Evolutionary conservation across 2,888 invertebrate species (phyloP), one percentile per base, ranked within the genome.

Genomic region (Lordiphosa fenestrarum): DNA sequence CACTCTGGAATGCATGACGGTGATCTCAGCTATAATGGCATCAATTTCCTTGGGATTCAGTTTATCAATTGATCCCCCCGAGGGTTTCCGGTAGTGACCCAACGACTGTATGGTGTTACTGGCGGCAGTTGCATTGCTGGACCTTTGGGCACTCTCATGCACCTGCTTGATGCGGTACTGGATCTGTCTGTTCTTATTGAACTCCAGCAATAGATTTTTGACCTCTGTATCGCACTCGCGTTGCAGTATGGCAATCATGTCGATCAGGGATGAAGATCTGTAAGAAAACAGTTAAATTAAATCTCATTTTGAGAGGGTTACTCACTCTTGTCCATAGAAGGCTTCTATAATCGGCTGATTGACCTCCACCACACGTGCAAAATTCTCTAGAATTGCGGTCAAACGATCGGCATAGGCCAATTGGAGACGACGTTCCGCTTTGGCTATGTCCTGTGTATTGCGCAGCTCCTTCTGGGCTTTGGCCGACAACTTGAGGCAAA

Each of bases 311-410:
- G 3, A 9, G 30, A 1, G 3, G 9, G 5, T 10, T 9, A 56
- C 84, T 46, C 56, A 84, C 80, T 64, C 71, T 44, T 74, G 84
- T 2, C 96, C 96, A 89, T 97, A 98, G 87, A 94, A 96, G 1
- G 95, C 95, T 87, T 97, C 96, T 30, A 98, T 93, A 25, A 97
- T 92, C 0, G 97, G 96, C 81, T 97, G 96, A 89, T 97, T 95
- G 4, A 95, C 93, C 89, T 97, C 96, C 25, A 97, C 91, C 6
- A 95, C 92, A 58, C 95, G 90, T 0, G 96, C 96, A 57, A 97
- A 93, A 25, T 94, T 94, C 88, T 98, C 97, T 88, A 97, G 95
- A 55, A 98, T 90, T 44, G 95, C 90, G 0, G 95, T 96, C 66
- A 97, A 89, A 0, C 95, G 94, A 83, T 98, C 97, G 0, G 97